phyloP scores from a whole-genome alignment of 64 coral and sea anemone genomes.

The Stylophora pistillata region DNA sequence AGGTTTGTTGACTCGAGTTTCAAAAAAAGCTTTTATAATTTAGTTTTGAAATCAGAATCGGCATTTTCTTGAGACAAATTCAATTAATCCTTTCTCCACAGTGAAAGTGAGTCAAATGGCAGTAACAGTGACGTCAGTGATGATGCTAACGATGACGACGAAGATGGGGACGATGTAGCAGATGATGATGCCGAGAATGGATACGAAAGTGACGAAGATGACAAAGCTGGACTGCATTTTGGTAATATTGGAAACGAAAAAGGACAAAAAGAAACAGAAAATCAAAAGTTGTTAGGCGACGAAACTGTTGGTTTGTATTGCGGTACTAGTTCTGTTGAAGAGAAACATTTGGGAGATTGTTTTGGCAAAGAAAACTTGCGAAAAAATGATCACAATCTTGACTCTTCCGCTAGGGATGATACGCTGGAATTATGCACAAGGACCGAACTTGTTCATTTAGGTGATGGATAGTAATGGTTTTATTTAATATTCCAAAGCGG shows the following conservation, averaged over 20 bases:
- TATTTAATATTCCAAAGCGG: not conserved
- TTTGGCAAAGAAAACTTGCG: not conserved
- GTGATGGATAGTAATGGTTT: not conserved
- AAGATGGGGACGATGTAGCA: not conserved
- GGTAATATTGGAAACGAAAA: not conserved
- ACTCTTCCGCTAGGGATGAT: not conserved
- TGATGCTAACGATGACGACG: not conserved
- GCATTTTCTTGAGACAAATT: too few relatives aligned
- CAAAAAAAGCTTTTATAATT: not conserved
- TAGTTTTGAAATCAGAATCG: not conserved
- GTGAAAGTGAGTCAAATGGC: slow-evolving; percentile 43
- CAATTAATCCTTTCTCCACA: not conserved
- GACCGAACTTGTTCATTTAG: not conserved
- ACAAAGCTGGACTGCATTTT: not conserved
- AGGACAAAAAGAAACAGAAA: not conserved
- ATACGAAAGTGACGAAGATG: not conserved
- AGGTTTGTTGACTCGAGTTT: not conserved
- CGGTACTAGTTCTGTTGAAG: not conserved
- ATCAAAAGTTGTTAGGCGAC: not conserved
- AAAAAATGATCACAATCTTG: not conserved
- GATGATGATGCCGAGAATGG: not conserved
- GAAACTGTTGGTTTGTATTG: not conserved
- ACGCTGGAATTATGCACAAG: not conserved
- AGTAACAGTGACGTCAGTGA: not conserved
- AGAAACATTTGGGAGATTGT: not conserved